Conservation (phyloP, 2,888 invertebrate genomes). For the Eristalinus aeneus region DNA sequence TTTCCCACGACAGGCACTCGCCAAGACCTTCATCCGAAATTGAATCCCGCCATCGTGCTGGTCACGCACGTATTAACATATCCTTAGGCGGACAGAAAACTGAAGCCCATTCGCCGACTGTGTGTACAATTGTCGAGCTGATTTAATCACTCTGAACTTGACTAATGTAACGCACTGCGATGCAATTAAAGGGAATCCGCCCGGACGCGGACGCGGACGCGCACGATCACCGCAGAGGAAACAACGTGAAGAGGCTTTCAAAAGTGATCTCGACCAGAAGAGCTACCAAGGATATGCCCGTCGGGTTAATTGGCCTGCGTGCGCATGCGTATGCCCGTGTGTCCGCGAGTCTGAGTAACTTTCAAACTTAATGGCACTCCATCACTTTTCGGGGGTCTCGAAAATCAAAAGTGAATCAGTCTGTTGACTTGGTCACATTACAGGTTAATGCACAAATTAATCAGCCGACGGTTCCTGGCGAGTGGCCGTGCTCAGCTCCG, state of each 20-base stretch:
- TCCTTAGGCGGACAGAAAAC: slow-evolving; percentile 30
- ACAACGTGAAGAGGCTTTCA: slow-evolving; percentile 43
- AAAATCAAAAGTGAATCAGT: slow-evolving; percentile 71
- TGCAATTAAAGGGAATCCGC: slow-evolving; percentile 56
- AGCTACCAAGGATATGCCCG: slow-evolving; percentile 67
- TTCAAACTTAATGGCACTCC: slow-evolving; percentile 69
- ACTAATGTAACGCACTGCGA: slow-evolving; percentile 51
- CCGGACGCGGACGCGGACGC: not conserved
- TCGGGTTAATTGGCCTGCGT: slow-evolving; percentile 61
- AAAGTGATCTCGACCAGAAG: slow-evolving; percentile 32
- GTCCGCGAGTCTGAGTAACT: slow-evolving; percentile 58
- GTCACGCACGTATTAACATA: slow-evolving; percentile 38
- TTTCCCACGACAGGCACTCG: slow-evolving; percentile 35
- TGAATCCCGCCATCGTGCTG: not conserved
- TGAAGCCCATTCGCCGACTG: not conserved
- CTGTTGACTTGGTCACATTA: slow-evolving; percentile 71
- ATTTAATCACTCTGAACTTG: slow-evolving; percentile 59
- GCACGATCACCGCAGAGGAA: too few species aligned
- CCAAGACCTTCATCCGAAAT: slow-evolving; percentile 19
- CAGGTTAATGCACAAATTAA: slow-evolving; percentile 70
- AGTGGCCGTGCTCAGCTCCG: slow-evolving; percentile 4
- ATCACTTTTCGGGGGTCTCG: slow-evolving; percentile 70
- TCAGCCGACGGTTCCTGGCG: slow-evolving; percentile 52
- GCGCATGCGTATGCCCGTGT: slow-evolving; percentile 15
- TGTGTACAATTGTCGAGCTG: slow-evolving; percentile 65